A percentile compares a stretch with the other conserved stretches of the same genome.
Evolutionary conservation across 2,797 vertebrate genomes (phyloP).

Genomic region (Pangasius mekongensis): DNA sequence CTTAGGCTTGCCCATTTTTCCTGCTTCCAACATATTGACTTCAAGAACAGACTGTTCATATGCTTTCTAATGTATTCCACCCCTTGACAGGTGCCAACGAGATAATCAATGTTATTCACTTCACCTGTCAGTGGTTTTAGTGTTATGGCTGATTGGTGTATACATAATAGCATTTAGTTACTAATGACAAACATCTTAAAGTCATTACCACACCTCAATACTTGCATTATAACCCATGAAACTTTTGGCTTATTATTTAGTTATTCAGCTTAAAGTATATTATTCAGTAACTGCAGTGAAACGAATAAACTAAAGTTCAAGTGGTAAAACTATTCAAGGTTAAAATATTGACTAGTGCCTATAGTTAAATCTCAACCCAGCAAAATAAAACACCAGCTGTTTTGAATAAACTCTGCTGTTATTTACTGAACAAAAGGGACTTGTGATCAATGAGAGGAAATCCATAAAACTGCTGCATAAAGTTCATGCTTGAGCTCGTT

Average conservation of each 20-base stretch:
- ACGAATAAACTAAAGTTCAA: not conserved
- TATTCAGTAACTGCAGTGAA: not conserved
- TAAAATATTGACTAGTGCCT: not conserved
- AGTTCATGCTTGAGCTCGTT: slow-evolving; percentile 29
- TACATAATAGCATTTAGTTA: not conserved
- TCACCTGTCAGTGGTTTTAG: too few species aligned
- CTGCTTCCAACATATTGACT: too few species aligned
- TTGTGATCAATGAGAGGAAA: slow-evolving; percentile 69
- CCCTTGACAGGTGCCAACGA: too few species aligned
- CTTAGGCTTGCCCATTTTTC: too few species aligned
- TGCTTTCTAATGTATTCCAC: too few species aligned
- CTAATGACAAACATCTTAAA: not conserved
- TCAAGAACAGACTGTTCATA: too few species aligned
- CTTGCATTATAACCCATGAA: not conserved
- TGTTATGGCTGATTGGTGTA: not conserved
- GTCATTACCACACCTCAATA: not conserved
- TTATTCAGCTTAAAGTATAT: not conserved
- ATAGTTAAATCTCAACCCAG: not conserved
- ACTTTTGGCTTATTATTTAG: not conserved
- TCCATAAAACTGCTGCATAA: slow-evolving; percentile 73
- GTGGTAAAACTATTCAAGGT: not conserved
- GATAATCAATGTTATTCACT: too few species aligned
- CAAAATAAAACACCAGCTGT: slow-evolving; percentile 8
- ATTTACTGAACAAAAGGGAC: slow-evolving; percentile 68
- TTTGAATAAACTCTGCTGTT: slow-evolving; percentile 10